Evolutionary conservation across 1,140 invertebrate species (phyloP).

Genomic region (Helicoverpa zea): DNA sequence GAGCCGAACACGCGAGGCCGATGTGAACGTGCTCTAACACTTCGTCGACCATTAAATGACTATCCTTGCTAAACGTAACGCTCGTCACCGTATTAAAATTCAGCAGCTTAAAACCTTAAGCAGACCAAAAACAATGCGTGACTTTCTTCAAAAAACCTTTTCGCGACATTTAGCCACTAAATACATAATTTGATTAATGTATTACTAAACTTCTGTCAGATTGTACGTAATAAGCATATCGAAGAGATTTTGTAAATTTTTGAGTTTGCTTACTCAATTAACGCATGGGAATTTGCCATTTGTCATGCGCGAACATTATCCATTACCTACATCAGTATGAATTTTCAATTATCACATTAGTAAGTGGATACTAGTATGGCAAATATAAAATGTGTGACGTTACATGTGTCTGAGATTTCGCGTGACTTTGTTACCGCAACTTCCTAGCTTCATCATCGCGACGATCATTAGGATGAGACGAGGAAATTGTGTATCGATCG

Average conservation of each 20-base stretch:
- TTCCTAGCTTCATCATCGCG: too few relatives aligned
- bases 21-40: slow-evolving; percentile 75
- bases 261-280: neutral
- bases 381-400: too few relatives aligned
- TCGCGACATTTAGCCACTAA: too few relatives aligned
- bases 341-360: slow-evolving; percentile 2
- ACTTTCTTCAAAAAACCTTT: neutral
- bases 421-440: too few relatives aligned
- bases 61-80: slow-evolving; percentile 66
- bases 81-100: slow-evolving; percentile 52
- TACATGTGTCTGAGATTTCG: too few relatives aligned
- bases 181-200: too few relatives aligned
- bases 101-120: slow-evolving; percentile 37
- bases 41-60: slow-evolving; percentile 67
- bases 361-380: neutral
- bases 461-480: too few relatives aligned
- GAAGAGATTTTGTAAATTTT: neutral
- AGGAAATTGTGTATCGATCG: too few relatives aligned
- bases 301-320: neutral
- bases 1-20: slow-evolving; percentile 76
- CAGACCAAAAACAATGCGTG: slow-evolving; percentile 11
- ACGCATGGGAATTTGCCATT: slow-evolving; percentile 11
- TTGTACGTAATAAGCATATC: too few relatives aligned
- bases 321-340: neutral
- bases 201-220: too few relatives aligned